Conservation (phyloP, 2,113 vertebrate genomes). For the Cebidichthys violaceus region DNA sequence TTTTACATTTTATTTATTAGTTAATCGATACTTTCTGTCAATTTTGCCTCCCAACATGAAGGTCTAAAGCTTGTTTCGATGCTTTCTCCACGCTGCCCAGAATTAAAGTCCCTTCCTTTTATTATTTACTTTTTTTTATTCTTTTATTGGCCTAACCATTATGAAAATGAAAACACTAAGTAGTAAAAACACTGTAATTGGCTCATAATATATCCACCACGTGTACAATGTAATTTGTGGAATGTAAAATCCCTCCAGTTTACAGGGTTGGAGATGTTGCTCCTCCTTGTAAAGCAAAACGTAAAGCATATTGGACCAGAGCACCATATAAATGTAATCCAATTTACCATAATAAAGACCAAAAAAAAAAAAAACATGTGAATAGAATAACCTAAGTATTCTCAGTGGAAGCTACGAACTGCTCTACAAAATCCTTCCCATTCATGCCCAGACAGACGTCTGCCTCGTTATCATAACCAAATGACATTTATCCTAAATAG, state of each 20-base stretch:
- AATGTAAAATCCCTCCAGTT: no score
- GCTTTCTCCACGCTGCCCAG: background rate
- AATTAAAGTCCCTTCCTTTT: background rate
- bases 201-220: no score
- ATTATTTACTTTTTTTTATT: background rate
- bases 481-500: slow-evolving; percentile 17
- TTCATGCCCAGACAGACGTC: background rate
- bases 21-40: no score
- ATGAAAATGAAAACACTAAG: background rate
- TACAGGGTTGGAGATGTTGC: no score
- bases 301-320: background rate
- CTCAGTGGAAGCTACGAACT: background rate
- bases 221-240: no score
- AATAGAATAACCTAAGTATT: background rate
- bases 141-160: background rate
- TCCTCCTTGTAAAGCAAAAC: no score
- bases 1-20: no score
- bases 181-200: background rate
- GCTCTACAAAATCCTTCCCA: background rate
- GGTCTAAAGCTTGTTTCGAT: background rate
- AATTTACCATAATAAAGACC: background rate
- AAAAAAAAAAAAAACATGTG: background rate
- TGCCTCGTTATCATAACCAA: background rate
- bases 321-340: background rate
- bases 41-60: background rate